These are phyloP conservation scores for Caenorhabditis wallacei DNA, from an alignment of 2,888 invertebrate genomes.

Conservation along the genomic window DNA sequence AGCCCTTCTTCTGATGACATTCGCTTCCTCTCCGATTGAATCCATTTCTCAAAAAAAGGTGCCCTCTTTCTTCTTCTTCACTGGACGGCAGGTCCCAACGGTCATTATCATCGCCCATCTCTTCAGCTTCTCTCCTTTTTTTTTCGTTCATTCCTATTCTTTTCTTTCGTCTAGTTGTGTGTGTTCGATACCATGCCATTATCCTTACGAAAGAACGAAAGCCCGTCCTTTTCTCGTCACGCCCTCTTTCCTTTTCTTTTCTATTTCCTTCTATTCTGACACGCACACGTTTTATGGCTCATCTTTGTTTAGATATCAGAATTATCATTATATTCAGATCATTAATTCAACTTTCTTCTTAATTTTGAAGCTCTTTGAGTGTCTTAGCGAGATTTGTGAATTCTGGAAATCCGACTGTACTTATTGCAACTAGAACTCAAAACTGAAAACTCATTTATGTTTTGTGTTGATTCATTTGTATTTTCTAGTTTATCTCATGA, in stretches of 20 bases:
- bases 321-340: background rate
- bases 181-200: conserved; percentile 63
- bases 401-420: too few species aligned
- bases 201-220: conserved; percentile 47
- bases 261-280: conserved; percentile 36
- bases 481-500: too few species aligned
- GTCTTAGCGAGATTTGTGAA: too few species aligned
- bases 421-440: too few species aligned
- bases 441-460: too few species aligned
- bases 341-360: too few species aligned
- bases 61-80: background rate
- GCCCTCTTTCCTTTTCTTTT: conserved; percentile 42
- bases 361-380: too few species aligned
- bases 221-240: conserved; percentile 64
- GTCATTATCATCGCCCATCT: conserved; percentile 55
- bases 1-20: conserved; percentile 30
- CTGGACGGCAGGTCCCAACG: conserved; percentile 32
- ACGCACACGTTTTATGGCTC: conserved; percentile 42
- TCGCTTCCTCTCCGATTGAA: conserved; percentile 38
- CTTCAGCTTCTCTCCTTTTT: conserved; percentile 37
- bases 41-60: conserved; percentile 54
- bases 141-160: conserved; percentile 19
- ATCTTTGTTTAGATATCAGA: background rate
- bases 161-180: conserved; percentile 26
- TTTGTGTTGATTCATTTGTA: too few species aligned